Evolutionary conservation across 2,113 vertebrate genomes (phyloP), one percentile per base, ranked within the genome.

Genomic region (Silurus meridionalis): DNA sequence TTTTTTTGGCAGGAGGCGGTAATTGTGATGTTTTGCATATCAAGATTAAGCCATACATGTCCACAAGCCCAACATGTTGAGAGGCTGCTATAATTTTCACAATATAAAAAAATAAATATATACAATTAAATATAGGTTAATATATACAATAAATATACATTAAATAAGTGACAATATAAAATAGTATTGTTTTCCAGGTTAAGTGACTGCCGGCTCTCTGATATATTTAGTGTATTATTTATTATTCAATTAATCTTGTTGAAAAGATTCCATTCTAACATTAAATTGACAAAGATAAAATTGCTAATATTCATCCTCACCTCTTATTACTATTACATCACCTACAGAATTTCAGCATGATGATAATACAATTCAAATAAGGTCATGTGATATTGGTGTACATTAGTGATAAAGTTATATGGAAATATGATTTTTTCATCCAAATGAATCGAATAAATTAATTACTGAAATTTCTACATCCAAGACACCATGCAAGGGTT

Each of bases 21-120:
- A 82, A 84, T 89, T 71, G 77, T 64, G 15, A 80, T 66, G 87
- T 91, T 95, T 95, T 95, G 94, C 94, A 95, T 95, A 95, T 94
- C 91, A 92, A 92, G 91, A 93, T 94, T 92, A 81, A 71, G 89
- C 72, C 67, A 61, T 37, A 37, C 37, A 37, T 37, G 37, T 37
- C 86, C 84, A 89, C 8, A 89, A 23, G 63, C 72, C 46, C 52
- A 14, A 71, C n/a, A 87, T 17, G 0, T 46, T 61, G 72, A 53
- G 60, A 87, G 87, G 77, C 85, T 80, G 89, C 83, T 75, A 90
- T 87, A 91, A 85, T 77, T 23, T 53, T 77, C 53, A 23, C 74
- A 74, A 48, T 23, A 60, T 50, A 23, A 9, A 37, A 23, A 28
- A 74, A 60, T n/a, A 25, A 75, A 63, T 37, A 3, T 37, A 37